phyloP scores from a whole-genome alignment of 1,140 invertebrate species.

The Zaprionus davidi region DNA sequence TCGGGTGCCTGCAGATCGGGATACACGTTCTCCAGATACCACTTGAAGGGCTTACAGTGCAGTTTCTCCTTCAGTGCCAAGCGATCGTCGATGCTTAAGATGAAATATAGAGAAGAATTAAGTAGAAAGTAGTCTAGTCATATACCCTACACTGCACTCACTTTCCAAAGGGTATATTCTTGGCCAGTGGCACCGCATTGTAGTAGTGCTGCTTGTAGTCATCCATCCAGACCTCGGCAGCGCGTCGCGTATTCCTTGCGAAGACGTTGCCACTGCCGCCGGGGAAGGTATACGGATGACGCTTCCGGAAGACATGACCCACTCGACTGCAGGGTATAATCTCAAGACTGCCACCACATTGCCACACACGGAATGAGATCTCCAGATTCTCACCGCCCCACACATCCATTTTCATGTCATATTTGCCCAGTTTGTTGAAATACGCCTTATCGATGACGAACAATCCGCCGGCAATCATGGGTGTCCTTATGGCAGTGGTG shows the following conservation, averaged over 20 bases:
- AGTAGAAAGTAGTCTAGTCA: not conserved
- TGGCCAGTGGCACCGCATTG: conserved; percentile 92
- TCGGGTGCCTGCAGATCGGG: conserved; percentile 94
- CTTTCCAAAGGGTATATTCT: conserved; percentile 95
- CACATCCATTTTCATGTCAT: conserved; percentile 98
- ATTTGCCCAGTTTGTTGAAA: conserved; percentile 97
- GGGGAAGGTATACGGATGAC: conserved; percentile 97
- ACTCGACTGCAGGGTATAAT: conserved; percentile 96
- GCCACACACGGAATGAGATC: conserved; percentile 93
- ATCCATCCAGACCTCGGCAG: conserved; percentile 98
- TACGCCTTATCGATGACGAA: conserved; percentile 97
- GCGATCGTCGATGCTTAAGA: conserved; percentile 92
- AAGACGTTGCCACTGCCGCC: conserved; percentile 96
- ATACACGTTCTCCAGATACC: conserved; percentile 99
- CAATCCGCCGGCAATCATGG: conserved; percentile 97
- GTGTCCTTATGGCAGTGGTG: conserved; percentile 92
- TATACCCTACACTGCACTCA: conserved; percentile 86
- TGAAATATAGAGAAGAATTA: conserved; percentile 28
- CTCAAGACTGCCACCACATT: conserved; percentile 97
- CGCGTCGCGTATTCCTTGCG: conserved; percentile 93
- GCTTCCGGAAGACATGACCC: conserved; percentile 96
- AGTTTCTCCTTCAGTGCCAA: conserved; percentile 92
- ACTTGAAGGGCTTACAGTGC: conserved; percentile 97
- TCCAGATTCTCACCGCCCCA: conserved; percentile 90
- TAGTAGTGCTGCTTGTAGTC: conserved; percentile 97